Evolutionary conservation across 2,888 invertebrate species (phyloP), one percentile per base, ranked within the genome.

Genomic region (Tenthredo notha): DNA sequence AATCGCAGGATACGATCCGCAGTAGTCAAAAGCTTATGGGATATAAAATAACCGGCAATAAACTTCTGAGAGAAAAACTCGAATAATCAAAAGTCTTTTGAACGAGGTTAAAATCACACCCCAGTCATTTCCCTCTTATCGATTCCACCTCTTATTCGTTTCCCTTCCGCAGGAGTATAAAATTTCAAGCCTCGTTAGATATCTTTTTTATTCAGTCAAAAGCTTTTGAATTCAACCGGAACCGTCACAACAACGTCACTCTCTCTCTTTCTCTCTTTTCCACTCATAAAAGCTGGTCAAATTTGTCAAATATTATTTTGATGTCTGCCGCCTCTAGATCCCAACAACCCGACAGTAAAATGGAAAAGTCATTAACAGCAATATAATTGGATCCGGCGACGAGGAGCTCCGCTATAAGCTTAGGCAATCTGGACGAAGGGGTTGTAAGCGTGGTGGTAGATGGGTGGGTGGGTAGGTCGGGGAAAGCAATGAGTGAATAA

Each of bases 361-460:
- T 80, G 80, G 80, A 80, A 80, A 80, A 80, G 80, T 80, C 80
- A 80, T 80, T 61, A 80, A 80, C 80, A 80, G 80, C 61, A 50
- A 80, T 80, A 80, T 80, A 80, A 80, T 80, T 80, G 80, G 80
- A 80, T 80, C 80, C 80, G 80, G 80, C 61, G 80, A 80, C 80
- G 80, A 80, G 61, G 80, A 80, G 80, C 80, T 25, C 80, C 61
- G 80, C 80, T 80, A 80, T 80, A 80, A 80, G 80, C 80, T 80
- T 80, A 80, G 80, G 80, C 80, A 87, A 87, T 88, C 87, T 84
- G 80, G 82, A 86, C 84, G 84, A 86, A 84, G 85, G 43, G 84
- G 84, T 87, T 87, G 90, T 88, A 88, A 90, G 89, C 88, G 89
- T 61, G 58, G 61, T 80, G 80, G 37, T 61, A 33, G 90, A 88